These are phyloP conservation scores for Scyliorhinus canicula DNA, from an alignment of 2,797 vertebrate species.

Conservation along the genomic window DNA sequence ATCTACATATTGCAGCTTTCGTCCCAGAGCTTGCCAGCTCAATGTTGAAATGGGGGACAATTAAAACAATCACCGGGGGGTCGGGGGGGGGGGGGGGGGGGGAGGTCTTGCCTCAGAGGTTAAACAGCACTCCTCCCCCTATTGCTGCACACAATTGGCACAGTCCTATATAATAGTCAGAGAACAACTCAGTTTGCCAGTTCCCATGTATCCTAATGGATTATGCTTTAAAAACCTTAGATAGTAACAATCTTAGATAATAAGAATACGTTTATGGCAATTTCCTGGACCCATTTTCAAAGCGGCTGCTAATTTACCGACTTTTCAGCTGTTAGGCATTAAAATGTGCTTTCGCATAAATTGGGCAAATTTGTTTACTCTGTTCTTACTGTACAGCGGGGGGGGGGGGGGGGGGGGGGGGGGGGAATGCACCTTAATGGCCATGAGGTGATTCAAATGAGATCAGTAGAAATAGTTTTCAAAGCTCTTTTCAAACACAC, in stretches of 20 bases:
- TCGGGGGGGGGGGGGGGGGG: too few relatives aligned
- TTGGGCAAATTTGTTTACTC: slow-evolving; percentile 26
- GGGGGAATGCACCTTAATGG: neutral
- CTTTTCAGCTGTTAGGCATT: slow-evolving; percentile 29
- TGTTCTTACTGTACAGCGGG: neutral
- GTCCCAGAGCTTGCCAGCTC: neutral
- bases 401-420: too few relatives aligned
- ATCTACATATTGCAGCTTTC: neutral
- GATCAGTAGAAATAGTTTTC: slow-evolving; percentile 15
- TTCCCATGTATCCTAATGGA: slow-evolving; percentile 30
- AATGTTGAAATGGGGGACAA: neutral
- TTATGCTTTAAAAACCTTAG: slow-evolving; percentile 18
- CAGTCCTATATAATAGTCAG: neutral
- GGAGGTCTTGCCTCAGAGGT: neutral
- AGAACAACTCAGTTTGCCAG: neutral
- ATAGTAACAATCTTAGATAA: slow-evolving; percentile 11
- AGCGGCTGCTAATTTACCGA: neutral
- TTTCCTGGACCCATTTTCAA: slow-evolving; percentile 17
- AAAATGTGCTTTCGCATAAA: slow-evolving; percentile 30
- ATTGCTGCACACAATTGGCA: neutral
- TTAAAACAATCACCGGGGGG: neutral
- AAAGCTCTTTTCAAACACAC: neutral
- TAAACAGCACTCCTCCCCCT: neutral
- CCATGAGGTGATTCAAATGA: slow-evolving; percentile 19
- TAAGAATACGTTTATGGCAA: slow-evolving; percentile 27